A percentile compares a stretch with the other conserved stretches of the same genome.
phyloP scores from a whole-genome alignment of 2,888 invertebrate species.

The Disparrhopalites patrizii region DNA sequence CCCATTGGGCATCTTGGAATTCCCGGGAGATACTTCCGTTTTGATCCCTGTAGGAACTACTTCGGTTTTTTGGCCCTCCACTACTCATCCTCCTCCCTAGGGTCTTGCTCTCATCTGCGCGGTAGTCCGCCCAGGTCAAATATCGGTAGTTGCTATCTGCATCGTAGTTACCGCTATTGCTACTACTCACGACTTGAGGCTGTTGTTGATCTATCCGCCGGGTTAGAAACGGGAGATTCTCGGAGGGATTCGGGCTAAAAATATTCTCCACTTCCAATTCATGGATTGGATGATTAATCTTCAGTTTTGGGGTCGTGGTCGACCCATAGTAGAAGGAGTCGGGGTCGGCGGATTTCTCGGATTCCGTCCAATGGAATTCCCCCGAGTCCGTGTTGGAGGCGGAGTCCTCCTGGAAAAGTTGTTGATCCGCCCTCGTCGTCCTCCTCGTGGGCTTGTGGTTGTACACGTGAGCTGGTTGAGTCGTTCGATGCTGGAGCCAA shows the following conservation, averaged over 20 bases:
- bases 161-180: too few relatives aligned
- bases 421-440: not conserved
- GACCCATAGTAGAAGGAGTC: not conserved
- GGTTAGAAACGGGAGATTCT: slow-evolving; percentile 25
- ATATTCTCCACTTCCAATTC: slow-evolving; percentile 18
- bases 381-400: not conserved
- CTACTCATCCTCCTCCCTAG: not conserved
- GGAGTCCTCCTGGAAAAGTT: not conserved
- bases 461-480: not conserved
- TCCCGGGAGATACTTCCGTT: slow-evolving; percentile 14
- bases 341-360: not conserved
- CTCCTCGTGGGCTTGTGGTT: not conserved
- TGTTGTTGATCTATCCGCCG: not conserved
- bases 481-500: slow-evolving; percentile 38
- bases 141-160: not conserved
- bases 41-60: not conserved
- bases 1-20: slow-evolving; percentile 15
- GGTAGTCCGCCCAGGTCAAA: not conserved
- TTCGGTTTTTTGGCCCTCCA: not conserved
- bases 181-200: not conserved
- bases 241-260: slow-evolving; percentile 24
- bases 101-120: not conserved
- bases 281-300: not conserved
- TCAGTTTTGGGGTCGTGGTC: not conserved
- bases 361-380: slow-evolving; percentile 23